These are phyloP conservation scores for Papio anubis DNA, from an alignment of 2,113 vertebrate genomes.

Conservation along the genomic window DNA sequence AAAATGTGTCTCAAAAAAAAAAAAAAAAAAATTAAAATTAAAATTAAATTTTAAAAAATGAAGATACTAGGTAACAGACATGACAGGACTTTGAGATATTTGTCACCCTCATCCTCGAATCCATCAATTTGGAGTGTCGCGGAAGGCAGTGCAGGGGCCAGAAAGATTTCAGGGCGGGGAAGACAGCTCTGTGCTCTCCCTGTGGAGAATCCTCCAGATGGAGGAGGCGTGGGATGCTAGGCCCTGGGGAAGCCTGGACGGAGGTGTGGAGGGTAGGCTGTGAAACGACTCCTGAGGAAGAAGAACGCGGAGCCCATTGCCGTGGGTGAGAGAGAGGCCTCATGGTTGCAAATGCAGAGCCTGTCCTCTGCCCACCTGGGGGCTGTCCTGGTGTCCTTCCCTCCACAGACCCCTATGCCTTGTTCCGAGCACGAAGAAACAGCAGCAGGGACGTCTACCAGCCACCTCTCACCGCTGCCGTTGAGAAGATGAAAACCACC, in stretches of 20 bases:
- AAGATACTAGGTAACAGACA: background rate
- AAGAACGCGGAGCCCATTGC: background rate
- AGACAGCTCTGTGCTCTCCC: background rate
- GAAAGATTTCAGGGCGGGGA: background rate
- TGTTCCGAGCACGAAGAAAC: conserved; percentile 86
- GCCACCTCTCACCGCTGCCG: conserved; percentile 88
- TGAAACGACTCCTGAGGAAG: background rate
- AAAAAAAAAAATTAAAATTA: no score
- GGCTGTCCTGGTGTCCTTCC: background rate
- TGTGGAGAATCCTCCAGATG: background rate
- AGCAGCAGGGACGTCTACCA: conserved; percentile 90
- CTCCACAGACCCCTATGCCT: conserved; percentile 83
- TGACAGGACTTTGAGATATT: background rate
- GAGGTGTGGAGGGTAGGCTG: background rate
- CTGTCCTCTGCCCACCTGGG: background rate
- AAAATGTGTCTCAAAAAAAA: no score
- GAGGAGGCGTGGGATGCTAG: background rate
- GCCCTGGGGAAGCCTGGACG: background rate
- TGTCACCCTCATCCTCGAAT: background rate
- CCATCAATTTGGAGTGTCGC: background rate
- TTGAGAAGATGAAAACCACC: conserved; percentile 91
- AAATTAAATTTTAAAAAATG: background rate
- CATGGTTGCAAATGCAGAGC: background rate
- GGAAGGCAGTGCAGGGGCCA: background rate
- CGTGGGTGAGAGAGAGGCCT: background rate